Conservation (phyloP, 2,888 invertebrate genomes). For the Brenthis hecate region DNA sequence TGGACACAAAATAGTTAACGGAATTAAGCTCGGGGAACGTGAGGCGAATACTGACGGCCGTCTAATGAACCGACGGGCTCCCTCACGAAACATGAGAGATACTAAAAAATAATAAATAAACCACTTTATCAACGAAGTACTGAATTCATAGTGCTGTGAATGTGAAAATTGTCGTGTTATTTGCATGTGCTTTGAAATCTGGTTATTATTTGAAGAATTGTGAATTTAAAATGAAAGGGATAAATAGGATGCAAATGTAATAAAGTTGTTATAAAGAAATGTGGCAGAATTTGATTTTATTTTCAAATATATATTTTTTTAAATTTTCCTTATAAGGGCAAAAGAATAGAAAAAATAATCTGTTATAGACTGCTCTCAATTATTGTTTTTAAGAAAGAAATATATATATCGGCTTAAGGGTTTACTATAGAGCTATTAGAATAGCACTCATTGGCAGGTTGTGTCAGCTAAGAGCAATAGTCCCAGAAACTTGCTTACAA, state of each 20-base stretch:
- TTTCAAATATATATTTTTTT: no score
- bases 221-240: neutral
- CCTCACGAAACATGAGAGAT: conserved; percentile 29
- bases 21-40: conserved; percentile 55
- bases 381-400: no score
- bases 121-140: conserved; percentile 23
- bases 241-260: neutral
- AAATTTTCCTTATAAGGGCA: no score
- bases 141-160: conserved; percentile 20
- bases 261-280: neutral
- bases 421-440: no score
- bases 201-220: conserved; percentile 6
- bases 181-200: conserved; percentile 4
- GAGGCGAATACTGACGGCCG: conserved; percentile 28
- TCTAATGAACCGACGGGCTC: conserved; percentile 31
- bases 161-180: conserved; percentile 11
- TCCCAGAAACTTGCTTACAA: no score
- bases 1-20: conserved; percentile 72
- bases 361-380: no score
- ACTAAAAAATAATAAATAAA: conserved; percentile 36
- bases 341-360: no score
- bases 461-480: no score
- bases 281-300: no score
- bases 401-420: no score
- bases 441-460: no score